Evolutionary conservation across 35 echinoderm and acorn worm species (phyloP).

Genomic region (Anneissia japonica): DNA sequence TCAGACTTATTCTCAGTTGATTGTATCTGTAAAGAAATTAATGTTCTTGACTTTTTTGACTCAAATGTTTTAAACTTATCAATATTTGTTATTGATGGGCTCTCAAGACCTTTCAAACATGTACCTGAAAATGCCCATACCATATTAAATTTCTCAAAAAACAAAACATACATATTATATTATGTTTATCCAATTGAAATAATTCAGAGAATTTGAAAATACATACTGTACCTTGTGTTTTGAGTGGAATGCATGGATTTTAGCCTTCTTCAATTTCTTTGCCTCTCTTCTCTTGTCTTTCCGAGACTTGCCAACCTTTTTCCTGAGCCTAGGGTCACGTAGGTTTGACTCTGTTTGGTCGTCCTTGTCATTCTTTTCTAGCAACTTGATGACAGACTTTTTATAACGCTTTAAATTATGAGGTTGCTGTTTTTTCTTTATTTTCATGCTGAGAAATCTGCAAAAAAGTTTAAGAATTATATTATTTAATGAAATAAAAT

Average conservation of each 20-base stretch:
- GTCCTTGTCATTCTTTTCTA: constrained; percentile 4
- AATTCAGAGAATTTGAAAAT: no score
- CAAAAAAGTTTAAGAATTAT: background rate
- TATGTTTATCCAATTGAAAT: no score
- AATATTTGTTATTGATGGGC: no score
- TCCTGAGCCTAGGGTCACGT: background rate
- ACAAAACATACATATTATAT: no score
- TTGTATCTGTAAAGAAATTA: background rate
- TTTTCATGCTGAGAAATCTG: background rate
- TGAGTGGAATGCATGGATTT: constrained; percentile 36
- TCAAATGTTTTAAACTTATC: no score
- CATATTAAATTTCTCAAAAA: no score
- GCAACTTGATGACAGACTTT: background rate
- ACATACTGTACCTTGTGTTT: constrained; percentile 10
- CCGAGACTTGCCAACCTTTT: constrained; percentile 7
- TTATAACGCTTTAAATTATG: background rate
- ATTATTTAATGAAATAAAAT: no score
- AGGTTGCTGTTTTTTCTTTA: background rate
- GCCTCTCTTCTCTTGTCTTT: constrained; percentile 58
- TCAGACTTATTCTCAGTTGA: background rate
- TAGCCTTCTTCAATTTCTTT: constrained; percentile 55
- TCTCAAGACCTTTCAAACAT: no score
- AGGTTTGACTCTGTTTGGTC: background rate
- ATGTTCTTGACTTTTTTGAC: no score
- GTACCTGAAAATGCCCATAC: no score